Evolutionary conservation across 2,888 invertebrate genomes (phyloP), one percentile per base, ranked within the genome.

Genomic region (Ophioninae sp.): DNA sequence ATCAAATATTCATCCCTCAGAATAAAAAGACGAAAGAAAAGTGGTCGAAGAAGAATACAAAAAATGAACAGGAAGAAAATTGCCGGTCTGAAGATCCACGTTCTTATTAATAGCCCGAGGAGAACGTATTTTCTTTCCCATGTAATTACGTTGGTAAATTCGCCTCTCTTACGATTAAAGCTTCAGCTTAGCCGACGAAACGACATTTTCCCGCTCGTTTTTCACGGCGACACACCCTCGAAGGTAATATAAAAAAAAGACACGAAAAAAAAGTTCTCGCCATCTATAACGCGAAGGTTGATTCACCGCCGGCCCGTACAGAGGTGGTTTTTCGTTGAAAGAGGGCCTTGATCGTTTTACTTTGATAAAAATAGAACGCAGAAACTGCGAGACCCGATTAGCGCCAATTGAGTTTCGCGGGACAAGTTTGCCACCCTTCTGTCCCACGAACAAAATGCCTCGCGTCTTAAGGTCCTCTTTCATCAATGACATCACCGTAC

Each of bases 401-500:
- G 71, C 84, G 77, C 83, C 86, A 87, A 89, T 89, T 88, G 83
- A 86, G 86, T 88, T 84, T 83, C 72, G 65, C 64, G 72, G 67
- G 69, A 85, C 84, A 76, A 84, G 84, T 86, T 86, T 82, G 79
- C 85, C 86, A 17, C 13, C 39, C 10, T 58, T 39, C 23, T 65
- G 30, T 63, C 22, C 10, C 13, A 39, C 37, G 58, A 9, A n/a
- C 37, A 37, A 71, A 22, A 51, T n/a, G 30, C 30, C n/a, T 51
- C 22, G 20, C 22, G 51, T 6, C 51, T 51, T 51, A 51, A 13
- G 51, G 51, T 51, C 17, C 17, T 17, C 13, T 51, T 51, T 51
- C 6, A 51, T 51, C 51, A 51, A 51, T 51, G 13, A 10, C 51
- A 51, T 17, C 51, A 17, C 51, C 5, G 51, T 17, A 10, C 51